Percentiles rank a stretch among this genome's conserved stretches.
phyloP scores from a whole-genome alignment of 2,888 invertebrate species.

The Tetranychus piercei region DNA sequence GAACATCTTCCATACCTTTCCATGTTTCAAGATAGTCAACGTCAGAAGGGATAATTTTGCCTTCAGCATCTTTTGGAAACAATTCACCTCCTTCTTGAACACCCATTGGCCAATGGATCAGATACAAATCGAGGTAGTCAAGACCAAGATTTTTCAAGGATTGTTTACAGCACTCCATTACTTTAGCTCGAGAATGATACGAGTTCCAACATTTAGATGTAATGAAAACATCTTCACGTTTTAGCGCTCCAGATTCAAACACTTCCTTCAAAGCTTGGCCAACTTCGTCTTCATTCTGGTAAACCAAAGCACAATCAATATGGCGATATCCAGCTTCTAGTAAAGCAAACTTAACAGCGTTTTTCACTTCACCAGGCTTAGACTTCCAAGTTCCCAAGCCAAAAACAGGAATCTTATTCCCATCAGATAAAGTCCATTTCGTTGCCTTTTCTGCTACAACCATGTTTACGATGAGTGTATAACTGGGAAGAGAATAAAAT shows the following conservation, averaged over 20 bases:
- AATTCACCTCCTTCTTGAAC: conserved; percentile 37
- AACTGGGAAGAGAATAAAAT: not conserved
- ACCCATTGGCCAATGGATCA: conserved; percentile 79
- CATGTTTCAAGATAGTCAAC: conserved; percentile 47
- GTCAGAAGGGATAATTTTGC: conserved; percentile 44
- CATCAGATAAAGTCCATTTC: not conserved
- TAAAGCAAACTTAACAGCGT: conserved; percentile 28
- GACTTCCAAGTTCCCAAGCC: conserved; percentile 13
- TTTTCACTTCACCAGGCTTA: conserved; percentile 28
- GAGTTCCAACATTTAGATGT: conserved; percentile 58
- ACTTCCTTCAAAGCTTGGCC: conserved; percentile 31
- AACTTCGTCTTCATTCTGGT: conserved; percentile 32
- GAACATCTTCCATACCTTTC: conserved; percentile 50
- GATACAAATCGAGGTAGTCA: conserved; percentile 63
- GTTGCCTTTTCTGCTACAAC: not conserved
- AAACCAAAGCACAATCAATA: conserved; percentile 32
- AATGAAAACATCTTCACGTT: conserved; percentile 33
- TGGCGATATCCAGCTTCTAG: conserved; percentile 32
- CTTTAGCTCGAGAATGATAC: conserved; percentile 57
- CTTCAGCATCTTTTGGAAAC: conserved; percentile 39
- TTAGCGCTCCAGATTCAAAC: conserved; percentile 30
- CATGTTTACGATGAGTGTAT: not conserved
- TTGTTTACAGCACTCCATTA: conserved; percentile 46
- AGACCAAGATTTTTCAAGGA: conserved; percentile 52
- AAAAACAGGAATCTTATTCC: not conserved